Evolutionary conservation across 2,888 invertebrate species (phyloP).

Genomic region (Ophioninae sp.): DNA sequence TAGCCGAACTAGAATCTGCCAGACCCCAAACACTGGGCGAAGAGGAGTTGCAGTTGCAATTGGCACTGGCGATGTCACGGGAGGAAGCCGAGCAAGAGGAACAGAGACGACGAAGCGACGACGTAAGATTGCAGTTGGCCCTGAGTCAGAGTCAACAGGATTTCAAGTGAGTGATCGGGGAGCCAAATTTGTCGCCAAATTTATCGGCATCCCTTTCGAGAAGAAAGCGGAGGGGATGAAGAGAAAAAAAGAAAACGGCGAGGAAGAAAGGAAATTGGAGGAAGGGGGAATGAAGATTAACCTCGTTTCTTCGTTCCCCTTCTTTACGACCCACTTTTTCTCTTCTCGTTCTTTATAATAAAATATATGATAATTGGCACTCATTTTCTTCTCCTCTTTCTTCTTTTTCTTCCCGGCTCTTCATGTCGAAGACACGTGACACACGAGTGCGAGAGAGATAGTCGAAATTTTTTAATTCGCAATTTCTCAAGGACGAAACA

Average conservation of each 20-base stretch:
- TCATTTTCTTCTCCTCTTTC: background rate
- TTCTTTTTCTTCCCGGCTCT: background rate
- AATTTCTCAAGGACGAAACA: too few species aligned
- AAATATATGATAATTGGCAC: too few species aligned
- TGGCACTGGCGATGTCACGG: slow-evolving; percentile 98
- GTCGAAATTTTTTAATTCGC: too few species aligned
- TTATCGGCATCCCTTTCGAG: background rate
- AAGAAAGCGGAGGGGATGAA: background rate
- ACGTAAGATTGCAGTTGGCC: slow-evolving; percentile 97
- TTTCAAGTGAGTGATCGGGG: slow-evolving; percentile 86
- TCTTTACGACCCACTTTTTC: background rate
- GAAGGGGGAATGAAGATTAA: background rate
- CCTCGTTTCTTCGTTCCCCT: slow-evolving; percentile 10
- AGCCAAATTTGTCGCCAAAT: slow-evolving; percentile 28
- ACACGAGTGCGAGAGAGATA: too few species aligned
- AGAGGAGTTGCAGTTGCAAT: slow-evolving; percentile 98
- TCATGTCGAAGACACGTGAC: too few species aligned
- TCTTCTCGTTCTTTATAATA: background rate
- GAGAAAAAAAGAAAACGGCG: background rate
- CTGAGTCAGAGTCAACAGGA: slow-evolving; percentile 97
- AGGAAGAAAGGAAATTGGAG: background rate
- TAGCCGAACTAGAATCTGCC: slow-evolving; percentile 93
- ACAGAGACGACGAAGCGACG: slow-evolving; percentile 95
- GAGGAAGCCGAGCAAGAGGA: slow-evolving; percentile 99
- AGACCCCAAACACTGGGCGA: slow-evolving; percentile 98